Evolutionary conservation across 2,113 vertebrate genomes (phyloP).

Genomic region (Tachysurus vachellii): DNA sequence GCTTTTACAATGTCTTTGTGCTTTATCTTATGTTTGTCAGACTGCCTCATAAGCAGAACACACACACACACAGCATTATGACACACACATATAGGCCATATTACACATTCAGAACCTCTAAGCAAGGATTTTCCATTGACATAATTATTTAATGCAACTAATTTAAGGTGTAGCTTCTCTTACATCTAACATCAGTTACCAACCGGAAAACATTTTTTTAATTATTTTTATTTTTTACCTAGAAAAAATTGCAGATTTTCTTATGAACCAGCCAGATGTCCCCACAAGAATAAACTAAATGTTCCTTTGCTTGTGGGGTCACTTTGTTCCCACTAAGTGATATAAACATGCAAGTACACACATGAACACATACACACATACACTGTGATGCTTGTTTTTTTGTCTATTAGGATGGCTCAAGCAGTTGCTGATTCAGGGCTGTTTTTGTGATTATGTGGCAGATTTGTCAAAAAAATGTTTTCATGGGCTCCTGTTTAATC

Average conservation of each 20-base stretch:
- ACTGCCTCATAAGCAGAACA: slow-evolving; percentile 4
- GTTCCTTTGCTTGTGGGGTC: not conserved
- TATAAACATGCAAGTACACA: not conserved
- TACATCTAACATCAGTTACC: too few relatives aligned
- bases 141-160: too few relatives aligned
- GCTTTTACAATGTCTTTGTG: slow-evolving; percentile 40
- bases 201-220: too few relatives aligned
- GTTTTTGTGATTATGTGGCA: slow-evolving; percentile 20
- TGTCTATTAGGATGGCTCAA: not conserved
- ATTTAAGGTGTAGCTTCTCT: too few relatives aligned
- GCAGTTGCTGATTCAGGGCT: slow-evolving; percentile 21
- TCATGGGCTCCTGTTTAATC: slow-evolving; percentile 31
- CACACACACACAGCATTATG: not conserved
- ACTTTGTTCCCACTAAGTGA: not conserved
- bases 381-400: slow-evolving; percentile 36
- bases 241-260: not conserved
- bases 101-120: not conserved
- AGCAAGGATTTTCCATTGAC: not conserved
- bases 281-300: not conserved
- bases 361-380: slow-evolving; percentile 7
- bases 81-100: not conserved
- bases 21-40: slow-evolving; percentile 36
- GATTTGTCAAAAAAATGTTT: slow-evolving; percentile 15
- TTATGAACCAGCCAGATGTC: not conserved
- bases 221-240: too few relatives aligned